Base-by-base conservation (phyloP, 1,140 invertebrate genomes). In the Drosophila tropicalis region DNA sequence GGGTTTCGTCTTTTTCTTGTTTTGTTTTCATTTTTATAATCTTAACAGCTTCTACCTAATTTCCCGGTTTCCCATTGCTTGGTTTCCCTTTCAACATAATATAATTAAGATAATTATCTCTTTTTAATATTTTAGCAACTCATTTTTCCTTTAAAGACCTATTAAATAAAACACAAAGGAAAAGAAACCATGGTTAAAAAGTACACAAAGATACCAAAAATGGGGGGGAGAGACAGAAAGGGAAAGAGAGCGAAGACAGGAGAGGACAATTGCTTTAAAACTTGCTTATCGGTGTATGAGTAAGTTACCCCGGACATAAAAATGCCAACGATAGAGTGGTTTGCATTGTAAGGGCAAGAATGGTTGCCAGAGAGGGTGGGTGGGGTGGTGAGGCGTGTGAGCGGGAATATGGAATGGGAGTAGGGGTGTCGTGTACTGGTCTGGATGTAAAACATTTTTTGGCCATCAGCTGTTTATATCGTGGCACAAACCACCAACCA, bases 401-500 rank as follows among this genome's bases (percentile, higher is more conserved):
- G 29, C 29, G 6, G 5, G 5, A 29, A 5, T 29, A 29, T 29
- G 25, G 25, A 2, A 29, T 29, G n/a, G 13, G 55, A 13, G 34
- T 6, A 17, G 6, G n/a, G 56, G n/a, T 39, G 44, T 17, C 19
- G 15, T 10, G 44, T 51, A 51, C 44, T 51, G 44, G 44, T 19
- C 17, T 51, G 17, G 44, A 51, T 51, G 44, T 51, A 12, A 51
- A 51, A 12, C 44, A 22, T 51, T 51, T 29, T 51, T 36, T 36
- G 29, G 32, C 56, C 56, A 58, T 58, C 56, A 58, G 56, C 56
- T 58, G 56, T 58, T 58, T 58, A 58, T 58, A 58, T 34, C 56
- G 56, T 36, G 32, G 15, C 17, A 51, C 19, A 51, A 51, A 22
- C 44, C 44, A 51, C 17, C 44, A 51, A 51, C 17, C 44, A 51